Evolutionary conservation across 2,113 vertebrate species (phyloP).

Genomic region (Phocoena phocoena): DNA sequence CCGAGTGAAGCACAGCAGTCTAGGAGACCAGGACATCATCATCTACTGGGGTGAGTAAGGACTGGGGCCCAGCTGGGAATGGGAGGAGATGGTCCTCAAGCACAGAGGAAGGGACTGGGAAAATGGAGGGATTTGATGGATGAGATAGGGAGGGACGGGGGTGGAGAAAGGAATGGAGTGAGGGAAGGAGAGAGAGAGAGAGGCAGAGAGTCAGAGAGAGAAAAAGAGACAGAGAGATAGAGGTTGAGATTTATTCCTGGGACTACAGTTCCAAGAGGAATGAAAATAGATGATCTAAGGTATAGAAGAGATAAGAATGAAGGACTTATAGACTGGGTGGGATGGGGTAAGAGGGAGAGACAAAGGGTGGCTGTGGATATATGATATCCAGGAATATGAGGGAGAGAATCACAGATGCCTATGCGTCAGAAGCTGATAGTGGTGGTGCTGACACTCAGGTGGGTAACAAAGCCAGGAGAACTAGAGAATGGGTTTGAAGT

Average conservation of each 20-base stretch:
- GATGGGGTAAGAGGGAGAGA: background rate
- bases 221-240: background rate
- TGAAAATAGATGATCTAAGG: background rate
- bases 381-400: background rate
- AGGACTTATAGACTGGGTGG: background rate
- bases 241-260: background rate
- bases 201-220: background rate
- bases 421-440: background rate
- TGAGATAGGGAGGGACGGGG: background rate
- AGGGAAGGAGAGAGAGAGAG: rapidly evolving
- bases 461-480: background rate
- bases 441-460: background rate
- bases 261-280: background rate
- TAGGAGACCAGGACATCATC: background rate
- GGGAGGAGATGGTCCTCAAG: background rate
- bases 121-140: background rate
- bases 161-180: too few species aligned
- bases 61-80: rapidly evolving
- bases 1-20: constrained; percentile 33
- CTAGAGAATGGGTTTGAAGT: background rate
- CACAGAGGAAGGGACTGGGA: background rate
- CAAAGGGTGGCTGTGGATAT: background rate
- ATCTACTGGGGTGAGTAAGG: constrained; percentile 20
- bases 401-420: background rate
- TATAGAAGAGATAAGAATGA: background rate